phyloP scores from a whole-genome alignment of 1,140 invertebrate genomes.

The Drosophila ananassae region DNA sequence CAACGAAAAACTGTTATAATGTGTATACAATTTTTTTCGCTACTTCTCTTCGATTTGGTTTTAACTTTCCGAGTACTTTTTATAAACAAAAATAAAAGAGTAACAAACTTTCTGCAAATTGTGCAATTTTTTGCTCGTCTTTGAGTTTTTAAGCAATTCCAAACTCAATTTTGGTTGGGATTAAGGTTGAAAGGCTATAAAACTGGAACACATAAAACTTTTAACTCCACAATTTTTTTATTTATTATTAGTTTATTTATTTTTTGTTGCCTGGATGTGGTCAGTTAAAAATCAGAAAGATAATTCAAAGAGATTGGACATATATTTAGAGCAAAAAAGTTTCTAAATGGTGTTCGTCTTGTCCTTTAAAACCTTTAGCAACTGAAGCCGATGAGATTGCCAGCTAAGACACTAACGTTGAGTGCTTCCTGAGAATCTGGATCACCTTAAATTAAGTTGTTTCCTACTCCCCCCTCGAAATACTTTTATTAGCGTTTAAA shows the following conservation, averaged over 20 bases:
- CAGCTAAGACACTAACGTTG: background rate
- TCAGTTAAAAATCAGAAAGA: slow-evolving; percentile 13
- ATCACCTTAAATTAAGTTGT: slow-evolving; percentile 56
- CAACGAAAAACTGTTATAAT: slow-evolving; percentile 49
- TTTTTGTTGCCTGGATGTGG: slow-evolving; percentile 26
- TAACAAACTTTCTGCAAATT: slow-evolving; percentile 48
- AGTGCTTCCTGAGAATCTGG: slow-evolving; percentile 6
- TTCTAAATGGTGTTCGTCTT: background rate
- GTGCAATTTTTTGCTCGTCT: slow-evolving; percentile 37
- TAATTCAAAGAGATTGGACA: slow-evolving; percentile 4
- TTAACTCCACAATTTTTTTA: slow-evolving; percentile 40
- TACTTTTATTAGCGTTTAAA: slow-evolving; percentile 69
- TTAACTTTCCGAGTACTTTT: slow-evolving; percentile 22
- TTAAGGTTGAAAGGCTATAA: slow-evolving; percentile 74
- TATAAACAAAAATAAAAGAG: slow-evolving; percentile 10
- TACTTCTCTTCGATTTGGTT: slow-evolving; percentile 37
- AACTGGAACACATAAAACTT: slow-evolving; percentile 40
- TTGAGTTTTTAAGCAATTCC: slow-evolving; percentile 41
- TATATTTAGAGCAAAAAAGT: background rate
- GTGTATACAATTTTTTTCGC: slow-evolving; percentile 46
- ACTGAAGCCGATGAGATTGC: background rate
- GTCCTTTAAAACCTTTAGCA: background rate
- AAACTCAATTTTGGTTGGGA: slow-evolving; percentile 76
- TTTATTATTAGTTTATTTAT: slow-evolving; percentile 28
- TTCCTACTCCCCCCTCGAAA: slow-evolving; percentile 34